Evolutionary conservation across 2,888 invertebrate species (phyloP).

Genomic region (Leucophenga montana): DNA sequence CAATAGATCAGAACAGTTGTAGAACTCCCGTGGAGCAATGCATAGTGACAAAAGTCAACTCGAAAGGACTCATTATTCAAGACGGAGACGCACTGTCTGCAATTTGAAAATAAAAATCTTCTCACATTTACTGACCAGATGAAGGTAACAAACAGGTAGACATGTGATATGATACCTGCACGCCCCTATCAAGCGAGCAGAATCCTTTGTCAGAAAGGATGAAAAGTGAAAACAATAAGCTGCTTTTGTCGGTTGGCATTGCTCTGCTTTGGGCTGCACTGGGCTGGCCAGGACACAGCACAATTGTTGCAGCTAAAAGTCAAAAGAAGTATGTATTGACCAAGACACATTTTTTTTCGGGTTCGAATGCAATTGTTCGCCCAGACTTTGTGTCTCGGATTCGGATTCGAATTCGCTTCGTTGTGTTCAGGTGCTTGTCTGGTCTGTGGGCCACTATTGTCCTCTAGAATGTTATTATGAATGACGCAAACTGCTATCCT

Average conservation of each 20-base stretch:
- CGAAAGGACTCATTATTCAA: slow-evolving; percentile 49
- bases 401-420: background rate
- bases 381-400: slow-evolving; percentile 58
- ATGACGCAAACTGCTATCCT: slow-evolving; percentile 48
- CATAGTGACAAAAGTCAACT: slow-evolving; percentile 41
- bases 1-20: slow-evolving; percentile 30
- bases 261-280: slow-evolving; percentile 50
- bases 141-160: slow-evolving; percentile 30
- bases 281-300: slow-evolving; percentile 36
- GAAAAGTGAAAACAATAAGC: slow-evolving; percentile 31
- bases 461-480: slow-evolving; percentile 42
- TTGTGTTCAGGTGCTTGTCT: slow-evolving; percentile 33
- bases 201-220: slow-evolving; percentile 52
- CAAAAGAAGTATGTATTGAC: slow-evolving; percentile 49
- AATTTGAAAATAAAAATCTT: slow-evolving; percentile 50
- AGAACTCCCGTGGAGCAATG: slow-evolving; percentile 42
- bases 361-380: slow-evolving; percentile 31
- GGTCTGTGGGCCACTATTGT: slow-evolving; percentile 52
- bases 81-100: slow-evolving; percentile 62
- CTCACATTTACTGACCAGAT: slow-evolving; percentile 52
- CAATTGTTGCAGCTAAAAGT: slow-evolving; percentile 53
- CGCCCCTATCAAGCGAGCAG: slow-evolving; percentile 71
- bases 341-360: slow-evolving; percentile 19
- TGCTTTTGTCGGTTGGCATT: slow-evolving; percentile 31
- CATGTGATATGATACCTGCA: slow-evolving; percentile 67